phyloP scores from a whole-genome alignment of 1,140 invertebrate species.

The honey bee (Apis mellifera) region DNA sequence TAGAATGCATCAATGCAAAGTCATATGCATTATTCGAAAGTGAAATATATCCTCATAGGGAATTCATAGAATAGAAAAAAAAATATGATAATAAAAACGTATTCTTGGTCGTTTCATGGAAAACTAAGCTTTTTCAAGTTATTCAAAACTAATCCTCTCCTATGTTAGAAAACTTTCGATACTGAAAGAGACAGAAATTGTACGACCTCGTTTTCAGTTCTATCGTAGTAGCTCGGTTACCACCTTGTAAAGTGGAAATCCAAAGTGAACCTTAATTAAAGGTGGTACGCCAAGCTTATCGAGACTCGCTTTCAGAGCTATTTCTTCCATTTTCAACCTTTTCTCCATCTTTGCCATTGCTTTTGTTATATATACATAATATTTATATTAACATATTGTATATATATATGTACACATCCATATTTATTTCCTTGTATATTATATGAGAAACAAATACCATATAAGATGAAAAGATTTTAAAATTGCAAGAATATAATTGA shows the following conservation, averaged over 20 bases:
- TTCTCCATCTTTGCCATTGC: background rate
- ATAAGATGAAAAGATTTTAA: too few relatives aligned
- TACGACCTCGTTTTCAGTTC: slow-evolving; percentile 19
- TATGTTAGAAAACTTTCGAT: background rate
- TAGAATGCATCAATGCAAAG: too few relatives aligned
- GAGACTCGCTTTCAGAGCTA: slow-evolving; percentile 39
- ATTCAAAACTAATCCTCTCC: background rate
- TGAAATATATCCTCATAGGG: background rate
- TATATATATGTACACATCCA: too few relatives aligned
- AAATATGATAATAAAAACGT: background rate
- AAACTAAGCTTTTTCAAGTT: background rate
- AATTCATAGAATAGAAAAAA: too few relatives aligned
- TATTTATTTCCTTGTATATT: too few relatives aligned
- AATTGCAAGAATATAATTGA: too few relatives aligned
- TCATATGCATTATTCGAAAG: background rate
- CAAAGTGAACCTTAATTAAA: slow-evolving; percentile 49
- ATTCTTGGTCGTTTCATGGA: background rate
- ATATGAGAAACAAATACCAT: too few relatives aligned
- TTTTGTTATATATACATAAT: too few relatives aligned
- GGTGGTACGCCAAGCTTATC: slow-evolving; percentile 37
- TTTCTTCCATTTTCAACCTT: background rate
- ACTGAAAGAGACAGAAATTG: slow-evolving; percentile 5
- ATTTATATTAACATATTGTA: too few relatives aligned
- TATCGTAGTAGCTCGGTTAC: slow-evolving; percentile 19
- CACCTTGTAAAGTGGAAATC: slow-evolving; percentile 44